These are phyloP conservation scores for Neolamprologus sp. DNA, from an alignment of 2,113 vertebrate genomes.

Conservation along the genomic window DNA sequence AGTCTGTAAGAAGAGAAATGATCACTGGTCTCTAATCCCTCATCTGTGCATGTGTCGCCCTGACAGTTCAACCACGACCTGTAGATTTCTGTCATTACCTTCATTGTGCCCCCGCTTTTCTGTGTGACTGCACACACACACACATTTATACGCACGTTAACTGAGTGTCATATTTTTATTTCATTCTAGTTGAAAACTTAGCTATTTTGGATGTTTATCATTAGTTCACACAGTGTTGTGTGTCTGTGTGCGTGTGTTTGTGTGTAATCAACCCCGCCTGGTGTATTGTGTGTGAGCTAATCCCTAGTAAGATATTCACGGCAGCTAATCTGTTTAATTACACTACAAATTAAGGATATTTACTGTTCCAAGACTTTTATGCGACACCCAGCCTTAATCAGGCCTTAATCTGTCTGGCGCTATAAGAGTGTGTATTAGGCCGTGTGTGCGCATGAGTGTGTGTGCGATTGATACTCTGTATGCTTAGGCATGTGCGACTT, in stretches of 20 bases:
- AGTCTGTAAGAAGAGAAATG: neutral
- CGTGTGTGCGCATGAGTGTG: neutral
- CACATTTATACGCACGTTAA: neutral
- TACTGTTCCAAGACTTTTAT: conserved; percentile 57
- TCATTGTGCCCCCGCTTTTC: neutral
- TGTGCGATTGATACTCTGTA: conserved; percentile 37
- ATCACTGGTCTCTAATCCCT: conserved; percentile 12
- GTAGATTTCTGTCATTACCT: neutral
- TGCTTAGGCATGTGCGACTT: conserved; percentile 27
- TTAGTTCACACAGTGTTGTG: neutral
- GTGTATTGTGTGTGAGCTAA: conserved; percentile 42
- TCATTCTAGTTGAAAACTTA: neutral
- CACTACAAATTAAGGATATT: conserved; percentile 64
- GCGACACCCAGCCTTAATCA: conserved; percentile 48
- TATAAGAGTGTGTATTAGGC: neutral
- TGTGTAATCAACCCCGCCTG: neutral
- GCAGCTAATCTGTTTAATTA: conserved; percentile 68
- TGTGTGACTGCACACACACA: neutral
- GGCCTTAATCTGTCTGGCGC: conserved; percentile 53
- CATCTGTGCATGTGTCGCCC: neutral
- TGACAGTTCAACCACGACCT: neutral
- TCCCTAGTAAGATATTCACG: conserved; percentile 60
- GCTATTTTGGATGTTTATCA: neutral
- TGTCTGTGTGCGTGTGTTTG: neutral
- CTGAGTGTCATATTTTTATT: neutral